Conservation (phyloP, 1,140 invertebrate species). For the Brachionus plicatilis region DNA sequence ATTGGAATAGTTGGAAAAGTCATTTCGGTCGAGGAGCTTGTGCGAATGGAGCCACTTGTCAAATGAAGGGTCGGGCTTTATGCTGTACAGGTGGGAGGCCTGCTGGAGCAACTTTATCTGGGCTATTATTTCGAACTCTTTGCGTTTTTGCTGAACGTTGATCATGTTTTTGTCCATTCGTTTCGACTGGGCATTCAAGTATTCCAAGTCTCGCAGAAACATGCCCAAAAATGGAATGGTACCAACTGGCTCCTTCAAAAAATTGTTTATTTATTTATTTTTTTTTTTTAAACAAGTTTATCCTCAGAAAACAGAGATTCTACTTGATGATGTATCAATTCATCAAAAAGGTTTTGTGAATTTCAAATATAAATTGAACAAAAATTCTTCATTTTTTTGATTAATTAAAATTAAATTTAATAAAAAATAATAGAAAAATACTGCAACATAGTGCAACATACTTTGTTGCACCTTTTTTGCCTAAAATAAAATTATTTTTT, state of each 20-base stretch:
- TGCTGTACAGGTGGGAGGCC: conserved; percentile 90
- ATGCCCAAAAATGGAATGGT: conserved; percentile 97
- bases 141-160: conserved; percentile 94
- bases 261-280: neutral
- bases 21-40: conserved; percentile 77
- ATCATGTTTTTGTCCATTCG: conserved; percentile 67
- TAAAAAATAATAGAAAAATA: no score
- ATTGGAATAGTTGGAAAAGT: conserved; percentile 59
- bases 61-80: conserved; percentile 74
- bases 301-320: no score
- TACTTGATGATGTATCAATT: no score
- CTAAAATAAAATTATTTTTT: no score
- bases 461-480: no score
- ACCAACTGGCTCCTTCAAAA: conserved; percentile 61
- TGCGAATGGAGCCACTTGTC: conserved; percentile 87
- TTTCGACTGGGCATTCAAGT: conserved; percentile 95
- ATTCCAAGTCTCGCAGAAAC: conserved; percentile 93
- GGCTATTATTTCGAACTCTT: conserved; percentile 97
- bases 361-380: no score
- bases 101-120: conserved; percentile 84
- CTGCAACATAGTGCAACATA: no score
- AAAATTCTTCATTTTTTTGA: no score
- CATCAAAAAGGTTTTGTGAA: no score
- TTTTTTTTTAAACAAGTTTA: neutral
- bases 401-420: no score